Conservation (phyloP, 53 echinoderm and acorn worm genomes). For the Stichopus horrens region DNA sequence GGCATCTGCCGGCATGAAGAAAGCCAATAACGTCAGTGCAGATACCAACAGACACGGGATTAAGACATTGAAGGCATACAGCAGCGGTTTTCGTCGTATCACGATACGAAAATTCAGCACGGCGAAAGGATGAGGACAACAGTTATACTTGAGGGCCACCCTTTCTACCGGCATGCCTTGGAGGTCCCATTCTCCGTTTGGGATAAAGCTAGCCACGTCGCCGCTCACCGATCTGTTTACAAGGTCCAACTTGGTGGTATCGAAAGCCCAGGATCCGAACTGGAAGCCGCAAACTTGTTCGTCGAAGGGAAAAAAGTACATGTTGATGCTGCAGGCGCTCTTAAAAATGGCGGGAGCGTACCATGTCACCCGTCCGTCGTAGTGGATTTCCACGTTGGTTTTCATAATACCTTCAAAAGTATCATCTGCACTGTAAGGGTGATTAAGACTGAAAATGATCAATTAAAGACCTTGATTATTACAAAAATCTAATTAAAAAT, state of each 20-base stretch:
- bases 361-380: slow-evolving; percentile 76
- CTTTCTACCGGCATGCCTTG: slow-evolving; percentile 76
- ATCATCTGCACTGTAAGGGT: slow-evolving; percentile 76
- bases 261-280: slow-evolving; percentile 93
- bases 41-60: slow-evolving; percentile 91
- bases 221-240: slow-evolving; percentile 67
- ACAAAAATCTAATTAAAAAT: no score
- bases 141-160: slow-evolving; percentile 54
- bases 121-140: slow-evolving; percentile 74
- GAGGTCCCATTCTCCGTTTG: slow-evolving; percentile 86
- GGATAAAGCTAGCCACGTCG: slow-evolving; percentile 66
- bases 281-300: slow-evolving; percentile 73
- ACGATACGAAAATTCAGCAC: slow-evolving; percentile 72
- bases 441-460: slow-evolving; percentile 33
- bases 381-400: slow-evolving; percentile 76
- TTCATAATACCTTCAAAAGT: slow-evolving; percentile 88
- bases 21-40: slow-evolving; percentile 77
- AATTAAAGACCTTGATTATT: background rate
- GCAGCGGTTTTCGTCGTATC: slow-evolving; percentile 68
- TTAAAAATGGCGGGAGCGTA: slow-evolving; percentile 90
- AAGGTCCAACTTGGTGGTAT: slow-evolving; percentile 66
- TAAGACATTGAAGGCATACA: slow-evolving; percentile 81
- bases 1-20: slow-evolving; percentile 87
- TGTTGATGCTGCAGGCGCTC: slow-evolving; percentile 89
- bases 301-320: slow-evolving; percentile 88